phyloP scores from a whole-genome alignment of 64 coral and sea anemone genomes.

The Cladopsammia gracilis region DNA sequence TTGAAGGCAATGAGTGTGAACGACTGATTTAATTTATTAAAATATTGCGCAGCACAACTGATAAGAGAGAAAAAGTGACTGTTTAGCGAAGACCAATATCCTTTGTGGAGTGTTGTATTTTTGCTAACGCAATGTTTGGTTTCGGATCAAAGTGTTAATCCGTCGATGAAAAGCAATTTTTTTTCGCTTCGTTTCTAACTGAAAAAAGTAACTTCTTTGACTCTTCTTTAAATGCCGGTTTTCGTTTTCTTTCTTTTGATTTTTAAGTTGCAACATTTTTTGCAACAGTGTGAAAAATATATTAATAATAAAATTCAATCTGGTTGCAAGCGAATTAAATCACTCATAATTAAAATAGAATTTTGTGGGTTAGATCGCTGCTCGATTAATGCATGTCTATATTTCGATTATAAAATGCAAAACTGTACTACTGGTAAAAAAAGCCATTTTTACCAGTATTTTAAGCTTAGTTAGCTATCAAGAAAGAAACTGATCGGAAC shows the following conservation, averaged over 20 bases:
- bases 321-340: not conserved
- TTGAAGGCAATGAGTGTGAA: not conserved
- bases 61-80: not conserved
- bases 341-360: not conserved
- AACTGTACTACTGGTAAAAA: no score
- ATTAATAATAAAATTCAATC: not conserved
- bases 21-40: not conserved
- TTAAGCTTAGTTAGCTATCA: no score
- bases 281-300: not conserved
- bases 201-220: no score
- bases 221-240: no score
- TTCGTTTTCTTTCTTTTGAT: not conserved
- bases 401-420: not conserved
- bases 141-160: not conserved
- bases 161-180: no score
- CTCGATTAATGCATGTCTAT: not conserved
- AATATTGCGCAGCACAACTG: conserved; percentile 1
- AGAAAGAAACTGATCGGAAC: not conserved
- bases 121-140: not conserved
- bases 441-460: no score
- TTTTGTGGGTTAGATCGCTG: not conserved
- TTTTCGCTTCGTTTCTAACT: not conserved
- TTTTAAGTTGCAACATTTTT: not conserved
- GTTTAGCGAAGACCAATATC: not conserved
- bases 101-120: not conserved